phyloP scores from a whole-genome alignment of 2,888 invertebrate genomes.

The Margaritifera margaritifera region DNA sequence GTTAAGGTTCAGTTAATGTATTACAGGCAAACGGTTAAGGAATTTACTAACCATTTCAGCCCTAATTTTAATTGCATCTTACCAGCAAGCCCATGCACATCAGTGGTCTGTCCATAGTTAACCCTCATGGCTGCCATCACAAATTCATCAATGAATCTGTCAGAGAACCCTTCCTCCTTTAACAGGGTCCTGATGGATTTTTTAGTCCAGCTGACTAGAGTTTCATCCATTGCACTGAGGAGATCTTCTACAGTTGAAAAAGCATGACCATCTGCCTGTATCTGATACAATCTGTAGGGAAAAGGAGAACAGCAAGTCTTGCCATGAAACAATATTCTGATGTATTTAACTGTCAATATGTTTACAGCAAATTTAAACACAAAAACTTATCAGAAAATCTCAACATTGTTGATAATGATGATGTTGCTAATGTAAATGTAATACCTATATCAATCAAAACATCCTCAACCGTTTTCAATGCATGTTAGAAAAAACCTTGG shows the following conservation, averaged over 20 bases:
- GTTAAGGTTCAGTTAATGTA: no score
- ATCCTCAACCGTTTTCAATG: no score
- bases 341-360: no score
- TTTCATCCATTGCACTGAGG: conserved; percentile 75
- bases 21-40: no score
- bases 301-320: neutral
- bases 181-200: conserved; percentile 62
- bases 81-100: conserved; percentile 78
- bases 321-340: no score
- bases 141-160: conserved; percentile 76
- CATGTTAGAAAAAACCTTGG: no score
- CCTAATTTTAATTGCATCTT: conserved; percentile 38
- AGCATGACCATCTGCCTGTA: conserved; percentile 75
- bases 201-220: conserved; percentile 74
- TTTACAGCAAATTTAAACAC: no score
- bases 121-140: conserved; percentile 76
- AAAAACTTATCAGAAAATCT: no score
- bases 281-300: conserved; percentile 76
- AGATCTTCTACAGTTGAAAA: conserved; percentile 76
- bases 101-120: conserved; percentile 79
- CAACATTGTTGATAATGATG: no score
- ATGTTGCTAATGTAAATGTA: no score
- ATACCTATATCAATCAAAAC: no score
- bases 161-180: conserved; percentile 72
- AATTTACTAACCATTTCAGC: neutral